Percentiles rank a stretch among this genome's conserved stretches.
Conservation (phyloP, 2,113 vertebrate genomes). For the Panthera leo region DNA sequence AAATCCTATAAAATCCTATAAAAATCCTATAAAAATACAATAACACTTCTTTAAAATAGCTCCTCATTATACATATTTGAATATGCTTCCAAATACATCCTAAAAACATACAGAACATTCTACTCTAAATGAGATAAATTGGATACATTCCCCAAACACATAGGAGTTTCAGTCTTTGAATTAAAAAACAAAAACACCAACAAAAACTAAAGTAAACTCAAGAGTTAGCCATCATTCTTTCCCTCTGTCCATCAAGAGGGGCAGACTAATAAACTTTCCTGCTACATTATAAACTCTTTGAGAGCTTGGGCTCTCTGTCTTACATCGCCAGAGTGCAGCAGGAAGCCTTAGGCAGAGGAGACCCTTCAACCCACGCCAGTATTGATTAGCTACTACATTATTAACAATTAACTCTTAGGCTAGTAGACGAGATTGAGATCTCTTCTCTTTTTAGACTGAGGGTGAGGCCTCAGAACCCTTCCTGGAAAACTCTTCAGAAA, state of each 20-base stretch:
- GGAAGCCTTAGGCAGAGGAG: neutral
- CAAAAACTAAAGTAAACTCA: neutral
- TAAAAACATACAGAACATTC: neutral
- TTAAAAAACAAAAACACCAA: neutral
- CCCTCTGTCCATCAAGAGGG: neutral
- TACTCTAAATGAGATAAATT: neutral
- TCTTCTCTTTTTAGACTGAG: neutral
- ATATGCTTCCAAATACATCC: neutral
- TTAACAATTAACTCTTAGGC: neutral
- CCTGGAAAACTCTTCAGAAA: conserved; percentile 7
- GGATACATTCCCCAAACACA: neutral
- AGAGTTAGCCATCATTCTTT: neutral
- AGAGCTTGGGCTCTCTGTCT: neutral
- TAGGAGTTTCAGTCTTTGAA: neutral
- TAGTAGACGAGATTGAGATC: neutral
- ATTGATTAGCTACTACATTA: neutral
- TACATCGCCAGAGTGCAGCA: rapidly evolving
- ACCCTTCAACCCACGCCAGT: neutral
- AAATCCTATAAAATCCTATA: neutral
- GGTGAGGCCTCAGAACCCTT: neutral
- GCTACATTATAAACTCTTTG: neutral
- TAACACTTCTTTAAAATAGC: neutral
- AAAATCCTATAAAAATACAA: neutral
- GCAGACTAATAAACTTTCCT: neutral
- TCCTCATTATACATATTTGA: neutral